phyloP scores from a whole-genome alignment of 2,888 invertebrate species.

The Galerucella pusilla region DNA sequence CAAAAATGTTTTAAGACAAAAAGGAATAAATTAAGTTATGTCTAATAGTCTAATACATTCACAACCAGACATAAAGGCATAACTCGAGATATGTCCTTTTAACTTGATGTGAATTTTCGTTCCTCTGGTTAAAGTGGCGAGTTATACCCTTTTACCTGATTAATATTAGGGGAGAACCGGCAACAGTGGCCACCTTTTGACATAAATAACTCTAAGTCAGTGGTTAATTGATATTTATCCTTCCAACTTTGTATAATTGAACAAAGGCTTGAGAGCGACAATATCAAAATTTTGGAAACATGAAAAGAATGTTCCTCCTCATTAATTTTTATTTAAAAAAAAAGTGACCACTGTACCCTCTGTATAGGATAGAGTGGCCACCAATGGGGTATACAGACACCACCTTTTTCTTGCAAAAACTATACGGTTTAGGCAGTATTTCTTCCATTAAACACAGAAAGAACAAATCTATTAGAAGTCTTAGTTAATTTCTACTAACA shows the following conservation, averaged over 20 bases:
- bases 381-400: neutral
- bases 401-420: neutral
- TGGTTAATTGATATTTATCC: no score
- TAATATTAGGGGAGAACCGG: neutral
- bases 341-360: neutral
- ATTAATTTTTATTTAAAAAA: neutral
- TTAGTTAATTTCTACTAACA: neutral
- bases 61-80: no score
- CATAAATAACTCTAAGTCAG: neutral
- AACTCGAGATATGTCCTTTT: no score
- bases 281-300: neutral
- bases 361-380: neutral
- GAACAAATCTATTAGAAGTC: neutral
- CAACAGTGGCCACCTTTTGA: neutral
- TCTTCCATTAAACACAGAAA: neutral
- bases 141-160: no score
- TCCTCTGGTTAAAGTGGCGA: no score
- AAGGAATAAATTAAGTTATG: no score
- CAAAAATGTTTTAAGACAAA: no score
- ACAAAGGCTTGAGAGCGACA: neutral
- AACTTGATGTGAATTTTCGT: no score
- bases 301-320: neutral
- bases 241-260: no score
- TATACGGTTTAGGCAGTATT: neutral
- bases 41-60: no score